Conservation (phyloP, 2,888 invertebrate species). For the Ptychoptera albimana region DNA sequence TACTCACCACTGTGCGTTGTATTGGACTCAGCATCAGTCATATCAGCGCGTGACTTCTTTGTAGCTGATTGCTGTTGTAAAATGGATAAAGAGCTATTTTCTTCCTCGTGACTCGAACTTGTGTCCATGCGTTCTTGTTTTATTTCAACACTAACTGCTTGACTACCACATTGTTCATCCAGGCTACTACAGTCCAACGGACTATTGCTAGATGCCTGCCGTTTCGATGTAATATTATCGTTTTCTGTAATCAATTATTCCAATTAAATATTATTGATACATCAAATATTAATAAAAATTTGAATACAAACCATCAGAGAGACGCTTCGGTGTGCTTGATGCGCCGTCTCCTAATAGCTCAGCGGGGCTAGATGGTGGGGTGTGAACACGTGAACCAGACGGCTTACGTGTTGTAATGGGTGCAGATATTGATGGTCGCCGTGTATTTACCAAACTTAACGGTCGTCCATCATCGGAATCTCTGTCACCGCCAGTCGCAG, state of each 20-base stretch:
- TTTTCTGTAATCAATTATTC: too few species aligned
- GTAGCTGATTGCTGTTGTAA: slow-evolving; percentile 21
- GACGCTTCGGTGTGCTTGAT: slow-evolving; percentile 59
- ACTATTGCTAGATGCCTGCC: slow-evolving; percentile 34
- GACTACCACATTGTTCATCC: slow-evolving; percentile 25
- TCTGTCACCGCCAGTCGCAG: slow-evolving; percentile 48
- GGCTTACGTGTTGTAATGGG: slow-evolving; percentile 37
- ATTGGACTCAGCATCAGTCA: slow-evolving; percentile 78
- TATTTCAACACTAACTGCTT: slow-evolving; percentile 30
- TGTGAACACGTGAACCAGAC: slow-evolving; percentile 44
- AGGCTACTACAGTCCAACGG: slow-evolving; percentile 30
- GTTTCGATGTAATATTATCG: too few species aligned
- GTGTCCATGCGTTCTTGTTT: slow-evolving; percentile 52
- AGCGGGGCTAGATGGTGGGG: slow-evolving; percentile 55
- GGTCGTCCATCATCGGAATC: slow-evolving; percentile 64
- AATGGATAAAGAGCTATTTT: slow-evolving; percentile 17
- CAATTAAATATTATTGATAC: too few species aligned
- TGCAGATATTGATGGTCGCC: slow-evolving; percentile 56
- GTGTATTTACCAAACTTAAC: slow-evolving; percentile 47
- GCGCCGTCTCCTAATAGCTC: slow-evolving; percentile 67
- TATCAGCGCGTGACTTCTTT: slow-evolving; percentile 64
- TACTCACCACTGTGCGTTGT: slow-evolving; percentile 80
- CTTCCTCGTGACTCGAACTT: slow-evolving; percentile 44
- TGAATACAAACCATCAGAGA: slow-evolving; percentile 41
- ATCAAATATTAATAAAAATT: too few species aligned